Base-by-base conservation (phyloP, 2,888 invertebrate genomes). In the Diaprepes abbreviatus region DNA sequence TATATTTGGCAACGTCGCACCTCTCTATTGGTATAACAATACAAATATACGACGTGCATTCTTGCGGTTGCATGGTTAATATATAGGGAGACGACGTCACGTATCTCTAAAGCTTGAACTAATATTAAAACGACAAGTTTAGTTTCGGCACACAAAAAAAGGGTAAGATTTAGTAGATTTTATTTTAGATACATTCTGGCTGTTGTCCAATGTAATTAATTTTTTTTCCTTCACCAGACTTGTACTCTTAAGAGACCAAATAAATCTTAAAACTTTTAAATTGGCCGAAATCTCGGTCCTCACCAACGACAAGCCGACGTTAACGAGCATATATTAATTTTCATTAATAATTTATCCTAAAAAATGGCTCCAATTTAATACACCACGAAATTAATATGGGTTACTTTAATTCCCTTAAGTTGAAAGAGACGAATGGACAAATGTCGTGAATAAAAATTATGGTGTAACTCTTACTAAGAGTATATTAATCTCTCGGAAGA, bases 291-390 rank as follows among this genome's bases (percentile, higher is more conserved):
- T 17, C 43, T 21, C 17, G 19, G 21, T 19, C 43, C 2, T 2
- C 10, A 21, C n/a, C 43, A 43, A 19, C n/a, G 43, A 43, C 19
- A 43, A 43, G 43, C 5, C 19, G 43, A 43, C 43, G 10, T 21
- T 43, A 43, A 43, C 21, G 48, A 28, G 24, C 24, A 48, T 12
- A 48, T 48, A 48, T 48, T 48, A 48, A 48, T 48, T 48, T 48
- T 48, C 28, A 28, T 48, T 28, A 48, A 48, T 48, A 48, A 48
- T 48, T 28, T 28, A 24, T 24, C 48, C 12, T 48, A 14, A 48
- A 48, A 48, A 28, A 28, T 28, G 14, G 28, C 48, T 6, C 9
- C 48, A 28, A 48, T 48, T 48, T 28, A 28, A 48, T 28, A 48
- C 4, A 28, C 24, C 24, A 24, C 48, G 28, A 48, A 48, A 48